Conservation (phyloP, 2,888 invertebrate genomes). For the Ommatoiulus sabulosus region DNA sequence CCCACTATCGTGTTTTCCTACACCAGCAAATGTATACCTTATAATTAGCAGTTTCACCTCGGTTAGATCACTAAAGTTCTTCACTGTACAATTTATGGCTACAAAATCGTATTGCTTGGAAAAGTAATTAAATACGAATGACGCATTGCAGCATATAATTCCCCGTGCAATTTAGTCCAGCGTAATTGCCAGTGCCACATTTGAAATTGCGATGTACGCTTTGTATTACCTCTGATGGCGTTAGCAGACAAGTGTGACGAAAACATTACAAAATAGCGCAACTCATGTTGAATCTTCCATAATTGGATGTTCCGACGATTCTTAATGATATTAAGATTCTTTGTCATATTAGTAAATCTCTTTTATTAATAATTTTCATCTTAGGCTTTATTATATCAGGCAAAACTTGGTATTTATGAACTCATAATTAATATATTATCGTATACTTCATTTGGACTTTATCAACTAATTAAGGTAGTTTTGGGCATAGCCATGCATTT, state of each 20-base stretch:
- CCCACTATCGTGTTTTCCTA: background rate
- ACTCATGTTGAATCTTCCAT: too few relatives aligned
- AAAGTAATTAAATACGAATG: background rate
- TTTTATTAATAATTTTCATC: too few relatives aligned
- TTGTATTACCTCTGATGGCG: background rate
- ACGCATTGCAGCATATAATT: background rate
- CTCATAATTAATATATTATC: too few relatives aligned
- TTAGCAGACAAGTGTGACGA: background rate
- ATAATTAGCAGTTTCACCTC: background rate
- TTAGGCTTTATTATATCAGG: too few relatives aligned
- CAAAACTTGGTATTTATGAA: too few relatives aligned
- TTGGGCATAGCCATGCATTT: too few relatives aligned
- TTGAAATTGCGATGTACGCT: background rate
- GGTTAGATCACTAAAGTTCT: constrained; percentile 6
- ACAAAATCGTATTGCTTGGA: background rate
- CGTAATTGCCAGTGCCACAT: background rate
- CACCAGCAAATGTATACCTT: background rate
- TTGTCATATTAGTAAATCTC: too few relatives aligned
- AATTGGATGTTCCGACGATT: too few relatives aligned
- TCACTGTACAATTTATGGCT: background rate
- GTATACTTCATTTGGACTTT: too few relatives aligned
- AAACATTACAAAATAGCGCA: background rate
- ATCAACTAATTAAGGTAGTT: too few relatives aligned
- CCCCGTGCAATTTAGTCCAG: background rate
- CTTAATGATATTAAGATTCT: too few relatives aligned